phyloP scores from a whole-genome alignment of 2,797 vertebrate species.

The Galagoides demidoff region DNA sequence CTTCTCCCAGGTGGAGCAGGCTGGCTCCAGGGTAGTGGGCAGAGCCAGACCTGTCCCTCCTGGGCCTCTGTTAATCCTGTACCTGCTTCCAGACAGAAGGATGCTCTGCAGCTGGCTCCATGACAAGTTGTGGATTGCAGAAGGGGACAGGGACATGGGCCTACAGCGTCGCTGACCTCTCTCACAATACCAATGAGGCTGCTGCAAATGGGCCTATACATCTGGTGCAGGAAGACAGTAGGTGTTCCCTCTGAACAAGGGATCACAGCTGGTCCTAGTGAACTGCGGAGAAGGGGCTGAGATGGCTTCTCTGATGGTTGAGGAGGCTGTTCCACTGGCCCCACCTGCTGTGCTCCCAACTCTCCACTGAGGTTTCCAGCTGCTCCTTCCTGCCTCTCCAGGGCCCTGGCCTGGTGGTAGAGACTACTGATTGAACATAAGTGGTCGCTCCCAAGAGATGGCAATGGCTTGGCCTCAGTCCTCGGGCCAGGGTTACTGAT shows the following conservation, averaged over 20 bases:
- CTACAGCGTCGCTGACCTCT: background rate
- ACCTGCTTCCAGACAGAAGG: background rate
- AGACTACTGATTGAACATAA: background rate
- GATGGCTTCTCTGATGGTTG: accelerated
- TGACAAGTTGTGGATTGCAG: background rate
- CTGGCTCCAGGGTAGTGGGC: background rate
- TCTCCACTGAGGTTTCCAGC: background rate
- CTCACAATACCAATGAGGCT: background rate
- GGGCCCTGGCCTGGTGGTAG: background rate
- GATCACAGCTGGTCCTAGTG: background rate
- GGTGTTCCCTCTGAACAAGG: background rate
- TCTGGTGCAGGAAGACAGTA: background rate
- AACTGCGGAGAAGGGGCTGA: background rate
- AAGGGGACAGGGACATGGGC: background rate
- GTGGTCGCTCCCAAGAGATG: background rate
- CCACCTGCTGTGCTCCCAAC: background rate
- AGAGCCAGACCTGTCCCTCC: background rate
- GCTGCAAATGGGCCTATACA: background rate
- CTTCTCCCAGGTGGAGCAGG: background rate
- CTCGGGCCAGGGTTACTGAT: background rate
- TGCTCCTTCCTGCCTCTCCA: background rate
- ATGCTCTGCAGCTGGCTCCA: background rate
- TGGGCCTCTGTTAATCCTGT: background rate
- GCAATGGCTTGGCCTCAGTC: background rate
- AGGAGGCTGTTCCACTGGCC: background rate